Evolutionary conservation across 2,888 invertebrate species (phyloP), one percentile per base, ranked within the genome.

Genomic region (Argyresthia albistria): DNA sequence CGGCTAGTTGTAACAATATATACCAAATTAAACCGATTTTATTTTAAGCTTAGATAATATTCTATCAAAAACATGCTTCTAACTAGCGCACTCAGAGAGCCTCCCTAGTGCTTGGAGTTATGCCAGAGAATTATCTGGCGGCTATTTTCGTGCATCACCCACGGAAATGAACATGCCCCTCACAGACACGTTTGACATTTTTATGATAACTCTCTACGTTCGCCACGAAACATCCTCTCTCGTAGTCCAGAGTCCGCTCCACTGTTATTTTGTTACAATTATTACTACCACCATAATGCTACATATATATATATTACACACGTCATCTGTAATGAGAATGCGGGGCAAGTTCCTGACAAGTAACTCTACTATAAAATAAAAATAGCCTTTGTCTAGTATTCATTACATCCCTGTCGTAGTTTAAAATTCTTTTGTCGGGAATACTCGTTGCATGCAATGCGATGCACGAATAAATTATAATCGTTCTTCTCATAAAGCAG

Each of bases 371-470:
- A 53, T 83, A 80, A 80, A 82, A 53, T 83, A 80, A 80, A 82
- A 25, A 76, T 73, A 64, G 70, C 65, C 69, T 77, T 77, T 79
- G 81, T 83, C 84, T 86, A 84, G 84, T 76, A 80, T 82, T 81
- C 80, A 82, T 80, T 84, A 83, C 78, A 67, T 81, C 83, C 83
- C 83, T 81, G 78, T 78, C 83, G 46, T 84, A 84, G 82, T 86
- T 83, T 83, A 72, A 75, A 74, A 82, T 81, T 86, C 84, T 77
- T 86, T 87, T 87, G 86, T 84, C 70, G 63, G 69, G 69, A 60
- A 67, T 65, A 73, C 73, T 79, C 73, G 80, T 68, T 79, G 80
- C 77, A 79, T 77, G 77, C 46, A 46, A 39, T 45, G 16, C 35
- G 76, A 79, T 82, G 82, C 80, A 84, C 83, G 84, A 83, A 87